phyloP scores from a whole-genome alignment of 2,888 invertebrate species.

The Nephrotoma guestfalica region DNA sequence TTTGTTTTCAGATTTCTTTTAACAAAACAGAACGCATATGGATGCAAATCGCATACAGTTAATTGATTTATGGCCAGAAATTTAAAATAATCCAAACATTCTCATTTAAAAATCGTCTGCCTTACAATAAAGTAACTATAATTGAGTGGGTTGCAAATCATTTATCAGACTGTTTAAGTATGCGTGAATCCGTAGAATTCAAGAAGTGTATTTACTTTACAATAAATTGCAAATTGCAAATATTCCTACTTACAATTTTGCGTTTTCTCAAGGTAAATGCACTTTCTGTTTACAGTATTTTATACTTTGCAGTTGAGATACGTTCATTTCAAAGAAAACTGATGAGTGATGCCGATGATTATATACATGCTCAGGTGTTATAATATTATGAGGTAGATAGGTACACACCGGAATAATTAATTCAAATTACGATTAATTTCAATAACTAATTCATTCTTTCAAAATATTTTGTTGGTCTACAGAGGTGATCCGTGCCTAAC shows the following conservation, averaged over 20 bases:
- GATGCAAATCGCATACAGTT: not conserved
- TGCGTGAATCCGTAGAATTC: not conserved
- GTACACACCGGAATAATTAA: not conserved
- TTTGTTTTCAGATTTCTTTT: not conserved
- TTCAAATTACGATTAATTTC: not conserved
- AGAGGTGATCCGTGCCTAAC: not conserved
- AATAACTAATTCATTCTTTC: not conserved
- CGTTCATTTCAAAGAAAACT: not conserved
- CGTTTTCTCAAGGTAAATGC: not conserved
- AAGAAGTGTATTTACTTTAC: not conserved
- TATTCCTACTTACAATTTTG: not conserved
- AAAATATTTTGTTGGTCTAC: not conserved
- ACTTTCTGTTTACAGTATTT: not conserved
- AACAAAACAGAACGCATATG: not conserved
- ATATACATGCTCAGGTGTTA: not conserved
- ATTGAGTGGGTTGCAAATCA: not conserved
- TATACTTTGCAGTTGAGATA: not conserved
- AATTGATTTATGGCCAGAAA: not conserved
- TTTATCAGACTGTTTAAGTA: not conserved
- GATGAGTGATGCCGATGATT: not conserved
- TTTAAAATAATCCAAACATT: slow-evolving; percentile 1
- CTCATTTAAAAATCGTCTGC: not conserved
- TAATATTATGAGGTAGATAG: not conserved
- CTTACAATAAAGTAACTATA: not conserved
- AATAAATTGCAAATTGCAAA: not conserved